Conservation (phyloP, 1,140 invertebrate genomes). For the Cardiocondyla obscurior region DNA sequence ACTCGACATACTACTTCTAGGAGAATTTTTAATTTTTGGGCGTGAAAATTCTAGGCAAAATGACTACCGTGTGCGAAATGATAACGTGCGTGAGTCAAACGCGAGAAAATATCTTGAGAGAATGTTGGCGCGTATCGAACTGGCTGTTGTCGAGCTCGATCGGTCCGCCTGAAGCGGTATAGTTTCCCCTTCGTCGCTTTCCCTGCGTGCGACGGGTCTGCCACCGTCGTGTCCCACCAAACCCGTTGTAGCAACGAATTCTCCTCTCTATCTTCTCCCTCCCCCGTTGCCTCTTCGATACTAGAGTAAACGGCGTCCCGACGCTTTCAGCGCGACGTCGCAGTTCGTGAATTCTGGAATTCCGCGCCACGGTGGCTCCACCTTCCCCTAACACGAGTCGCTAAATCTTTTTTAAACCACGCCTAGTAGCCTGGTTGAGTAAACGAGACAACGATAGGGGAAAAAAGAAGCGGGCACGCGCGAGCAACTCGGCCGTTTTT, state of each 20-base stretch:
- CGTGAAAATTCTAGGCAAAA: not conserved
- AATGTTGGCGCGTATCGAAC: constrained; percentile 78
- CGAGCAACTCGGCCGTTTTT: constrained; percentile 64
- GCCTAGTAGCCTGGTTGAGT: constrained; percentile 70
- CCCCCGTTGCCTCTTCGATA: not conserved
- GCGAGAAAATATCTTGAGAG: constrained; percentile 64
- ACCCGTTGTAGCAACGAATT: constrained; percentile 35
- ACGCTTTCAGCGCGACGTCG: constrained; percentile 43
- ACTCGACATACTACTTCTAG: not conserved
- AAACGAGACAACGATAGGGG: constrained; percentile 56
- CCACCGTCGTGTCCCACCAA: constrained; percentile 28
- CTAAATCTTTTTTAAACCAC: constrained; percentile 77
- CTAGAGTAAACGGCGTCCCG: constrained; percentile 23
- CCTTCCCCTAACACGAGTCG: constrained; percentile 53
- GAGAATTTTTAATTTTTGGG: not conserved
- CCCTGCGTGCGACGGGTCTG: constrained; percentile 55
- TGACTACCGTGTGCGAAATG: not conserved
- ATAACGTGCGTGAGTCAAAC: not conserved
- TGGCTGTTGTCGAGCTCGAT: constrained; percentile 75
- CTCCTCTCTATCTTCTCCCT: constrained; percentile 55
- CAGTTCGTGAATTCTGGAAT: constrained; percentile 64
- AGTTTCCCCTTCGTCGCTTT: constrained; percentile 76
- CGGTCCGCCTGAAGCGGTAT: constrained; percentile 67
- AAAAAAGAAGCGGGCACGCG: constrained; percentile 66
- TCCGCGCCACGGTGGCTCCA: constrained; percentile 61